These are phyloP conservation scores for Pogoniulus pusillus DNA, from an alignment of 2,797 vertebrate species.

Conservation along the genomic window DNA sequence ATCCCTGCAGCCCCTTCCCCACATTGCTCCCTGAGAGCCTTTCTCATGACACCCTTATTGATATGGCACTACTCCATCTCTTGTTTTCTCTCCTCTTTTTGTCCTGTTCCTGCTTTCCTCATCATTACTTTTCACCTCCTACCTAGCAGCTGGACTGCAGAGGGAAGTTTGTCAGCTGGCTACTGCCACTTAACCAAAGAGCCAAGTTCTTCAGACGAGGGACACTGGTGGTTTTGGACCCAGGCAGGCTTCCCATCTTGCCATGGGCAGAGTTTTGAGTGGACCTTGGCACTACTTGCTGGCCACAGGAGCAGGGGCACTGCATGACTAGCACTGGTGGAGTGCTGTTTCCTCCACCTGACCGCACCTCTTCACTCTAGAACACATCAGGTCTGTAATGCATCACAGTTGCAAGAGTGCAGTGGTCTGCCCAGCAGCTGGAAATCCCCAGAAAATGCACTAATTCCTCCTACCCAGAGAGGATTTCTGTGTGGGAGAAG, in stretches of 20 bases:
- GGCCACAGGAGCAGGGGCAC: background rate
- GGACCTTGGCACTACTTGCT: background rate
- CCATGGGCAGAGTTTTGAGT: background rate
- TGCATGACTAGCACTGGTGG: background rate
- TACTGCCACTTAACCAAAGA: background rate
- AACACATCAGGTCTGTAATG: background rate
- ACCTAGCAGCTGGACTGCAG: background rate
- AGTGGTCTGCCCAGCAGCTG: fast-evolving
- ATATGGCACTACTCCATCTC: background rate
- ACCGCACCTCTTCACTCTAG: background rate
- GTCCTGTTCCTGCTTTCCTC: background rate
- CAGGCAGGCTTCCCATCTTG: background rate
- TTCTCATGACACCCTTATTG: background rate
- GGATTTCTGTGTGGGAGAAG: background rate
- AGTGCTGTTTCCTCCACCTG: background rate
- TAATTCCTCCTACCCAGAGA: background rate
- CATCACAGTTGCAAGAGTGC: background rate
- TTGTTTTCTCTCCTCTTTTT: background rate
- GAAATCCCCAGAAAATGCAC: slow-evolving; percentile 18
- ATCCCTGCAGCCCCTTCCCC: background rate
- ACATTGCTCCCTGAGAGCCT: background rate
- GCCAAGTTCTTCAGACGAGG: background rate
- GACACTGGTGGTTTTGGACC: background rate
- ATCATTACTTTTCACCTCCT: background rate
- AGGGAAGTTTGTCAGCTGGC: background rate